Base-by-base conservation (phyloP, 2,113 vertebrate species). In the Trochalopteron elliotii region DNA sequence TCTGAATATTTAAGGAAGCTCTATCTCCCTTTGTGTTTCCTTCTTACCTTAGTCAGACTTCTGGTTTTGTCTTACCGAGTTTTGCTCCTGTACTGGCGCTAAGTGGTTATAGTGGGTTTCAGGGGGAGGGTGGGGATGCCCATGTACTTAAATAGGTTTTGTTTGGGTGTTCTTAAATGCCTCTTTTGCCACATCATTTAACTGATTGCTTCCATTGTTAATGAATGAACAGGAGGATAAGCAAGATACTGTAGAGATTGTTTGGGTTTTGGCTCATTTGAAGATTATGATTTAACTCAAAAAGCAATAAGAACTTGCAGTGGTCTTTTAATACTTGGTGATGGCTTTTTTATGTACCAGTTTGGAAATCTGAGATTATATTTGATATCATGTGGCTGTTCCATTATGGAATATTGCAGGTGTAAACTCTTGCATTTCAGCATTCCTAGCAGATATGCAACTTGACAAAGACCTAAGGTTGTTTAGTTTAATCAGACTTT, bases 121-220 rank as follows among this genome's bases (percentile, higher is more conserved):
- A 74, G 96, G 92, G 92, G 95, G 85, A 59, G 85, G 93, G 94
- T 61, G 68, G 94, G 94, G 59, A 47, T 78, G 59, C 78, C 67
- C 30, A 13, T 94, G 70, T 97, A 94, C 92, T 93, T 90, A 68
- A 84, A 69, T 91, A 91, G 55, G 24, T 47, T 90, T 95, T n/a
- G 83, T 92, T 97, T 95, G 49, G 52, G 7, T 55, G 94, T 78
- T 75, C 92, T 95, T 92, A 91, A 97, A 96, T 95, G 96, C 97
- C 96, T 98, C 95, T 94, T 91, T 98, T 97, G 78, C 88, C 28
- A 15, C 90, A 91, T 97, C 83, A 61, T 94, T 71, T 91, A 93
- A 97, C 95, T 65, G 83, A 95, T 96, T 97, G 94, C 83, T 97
- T 98, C 97, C 97, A 97, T 97, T 98, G 97, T 98, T 98, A 95